Conservation (phyloP, 2,113 vertebrate genomes). For the Hippocampus zosterae region DNA sequence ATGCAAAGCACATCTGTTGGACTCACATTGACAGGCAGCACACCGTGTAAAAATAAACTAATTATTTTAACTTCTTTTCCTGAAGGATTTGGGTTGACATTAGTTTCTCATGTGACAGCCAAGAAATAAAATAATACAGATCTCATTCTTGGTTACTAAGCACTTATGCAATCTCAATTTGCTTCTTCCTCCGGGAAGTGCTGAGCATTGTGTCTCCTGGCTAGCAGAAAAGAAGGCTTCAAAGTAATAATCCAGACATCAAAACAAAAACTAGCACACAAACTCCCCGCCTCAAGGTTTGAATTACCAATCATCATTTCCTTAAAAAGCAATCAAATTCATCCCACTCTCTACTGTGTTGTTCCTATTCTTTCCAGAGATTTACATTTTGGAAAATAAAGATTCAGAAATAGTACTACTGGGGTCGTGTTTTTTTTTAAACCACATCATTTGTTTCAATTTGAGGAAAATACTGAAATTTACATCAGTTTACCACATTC, state of each 20-base stretch:
- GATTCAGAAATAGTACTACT: too few species aligned
- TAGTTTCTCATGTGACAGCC: conserved; percentile 2
- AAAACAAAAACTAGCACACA: conserved; percentile 14
- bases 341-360: background rate
- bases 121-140: conserved; percentile 21
- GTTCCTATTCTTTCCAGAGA: background rate
- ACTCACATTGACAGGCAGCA: background rate
- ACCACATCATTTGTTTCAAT: too few species aligned
- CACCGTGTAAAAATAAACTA: background rate
- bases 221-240: conserved; percentile 50
- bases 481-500: too few species aligned
- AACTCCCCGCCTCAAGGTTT: conserved; percentile 7
- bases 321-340: background rate
- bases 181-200: conserved; percentile 48
- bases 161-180: conserved; percentile 43
- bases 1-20: conserved; percentile 8
- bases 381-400: background rate
- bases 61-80: conserved; percentile 2
- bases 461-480: too few species aligned
- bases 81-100: background rate
- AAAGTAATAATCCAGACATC: conserved; percentile 28
- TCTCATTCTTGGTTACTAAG: conserved; percentile 20
- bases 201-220: conserved; percentile 31
- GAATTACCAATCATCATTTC: conserved; percentile 38
- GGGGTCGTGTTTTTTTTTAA: too few species aligned